phyloP scores from a whole-genome alignment of 2,113 vertebrate genomes.

The Platanista minor region DNA sequence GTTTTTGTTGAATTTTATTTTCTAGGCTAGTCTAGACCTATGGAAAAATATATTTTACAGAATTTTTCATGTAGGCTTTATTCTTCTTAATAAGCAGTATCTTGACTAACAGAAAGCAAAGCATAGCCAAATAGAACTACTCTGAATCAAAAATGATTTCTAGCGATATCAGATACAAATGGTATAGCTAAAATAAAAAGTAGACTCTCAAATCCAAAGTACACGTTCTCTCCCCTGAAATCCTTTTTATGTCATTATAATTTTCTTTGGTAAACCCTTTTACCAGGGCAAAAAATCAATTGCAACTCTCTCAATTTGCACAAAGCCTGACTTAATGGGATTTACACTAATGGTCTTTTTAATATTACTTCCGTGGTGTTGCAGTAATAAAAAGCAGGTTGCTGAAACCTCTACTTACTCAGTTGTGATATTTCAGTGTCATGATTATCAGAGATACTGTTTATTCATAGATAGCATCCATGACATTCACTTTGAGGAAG shows the following conservation, averaged over 20 bases:
- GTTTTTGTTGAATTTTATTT: neutral
- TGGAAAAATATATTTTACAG: neutral
- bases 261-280: slow-evolving; percentile 34
- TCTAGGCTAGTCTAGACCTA: neutral
- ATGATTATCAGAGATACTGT: neutral
- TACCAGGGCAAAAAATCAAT: slow-evolving; percentile 2
- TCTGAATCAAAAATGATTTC: neutral
- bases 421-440: neutral
- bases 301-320: slow-evolving; percentile 18
- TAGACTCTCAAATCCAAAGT: neutral
- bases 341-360: neutral
- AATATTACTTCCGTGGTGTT: neutral
- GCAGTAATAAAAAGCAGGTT: slow-evolving; percentile 28
- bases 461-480: slow-evolving; percentile 1
- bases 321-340: neutral
- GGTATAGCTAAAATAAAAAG: neutral
- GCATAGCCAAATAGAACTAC: neutral
- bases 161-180: neutral
- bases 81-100: slow-evolving; percentile 2
- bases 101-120: neutral
- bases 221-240: neutral
- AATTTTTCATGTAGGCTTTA: neutral
- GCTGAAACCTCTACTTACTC: slow-evolving; percentile 1
- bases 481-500: neutral
- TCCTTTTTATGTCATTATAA: slow-evolving; percentile 1